Conservation (phyloP, 2,797 vertebrate genomes). For the Mallotus villosus region DNA sequence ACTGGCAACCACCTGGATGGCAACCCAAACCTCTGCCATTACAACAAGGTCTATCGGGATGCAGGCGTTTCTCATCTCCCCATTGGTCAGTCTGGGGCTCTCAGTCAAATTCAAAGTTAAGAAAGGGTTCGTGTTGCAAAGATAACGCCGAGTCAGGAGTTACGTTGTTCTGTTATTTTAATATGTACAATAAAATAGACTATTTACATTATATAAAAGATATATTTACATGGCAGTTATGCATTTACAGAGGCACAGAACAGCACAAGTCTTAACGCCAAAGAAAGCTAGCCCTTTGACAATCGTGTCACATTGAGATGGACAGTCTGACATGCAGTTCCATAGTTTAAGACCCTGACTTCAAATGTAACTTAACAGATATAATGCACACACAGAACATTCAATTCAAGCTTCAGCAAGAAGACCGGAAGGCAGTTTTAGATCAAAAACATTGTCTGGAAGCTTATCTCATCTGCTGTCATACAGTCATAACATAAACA, state of each 20-base stretch:
- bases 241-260: slow-evolving; percentile 63
- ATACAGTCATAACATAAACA: slow-evolving; percentile 46
- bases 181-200: slow-evolving; percentile 87
- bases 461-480: slow-evolving; percentile 63
- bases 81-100: not conserved
- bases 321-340: slow-evolving; percentile 68
- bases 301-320: slow-evolving; percentile 76
- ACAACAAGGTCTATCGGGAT: too few relatives aligned
- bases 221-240: slow-evolving; percentile 73
- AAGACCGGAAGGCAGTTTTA: slow-evolving; percentile 65
- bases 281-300: slow-evolving; percentile 81
- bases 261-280: slow-evolving; percentile 68
- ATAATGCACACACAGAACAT: slow-evolving; percentile 56
- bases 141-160: slow-evolving; percentile 39
- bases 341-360: slow-evolving; percentile 65
- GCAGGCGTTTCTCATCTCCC: too few relatives aligned
- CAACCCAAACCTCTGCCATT: too few relatives aligned
- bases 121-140: not conserved
- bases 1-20: too few relatives aligned
- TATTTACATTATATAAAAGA: slow-evolving; percentile 82
- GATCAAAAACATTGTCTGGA: slow-evolving; percentile 72
- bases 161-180: slow-evolving; percentile 68
- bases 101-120: not conserved
- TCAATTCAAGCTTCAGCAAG: slow-evolving; percentile 57
- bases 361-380: slow-evolving; percentile 44